Percentiles rank a stretch among this genome's conserved stretches.
Conservation (phyloP, 2,888 invertebrate species). For the Charanyca ferruginea region DNA sequence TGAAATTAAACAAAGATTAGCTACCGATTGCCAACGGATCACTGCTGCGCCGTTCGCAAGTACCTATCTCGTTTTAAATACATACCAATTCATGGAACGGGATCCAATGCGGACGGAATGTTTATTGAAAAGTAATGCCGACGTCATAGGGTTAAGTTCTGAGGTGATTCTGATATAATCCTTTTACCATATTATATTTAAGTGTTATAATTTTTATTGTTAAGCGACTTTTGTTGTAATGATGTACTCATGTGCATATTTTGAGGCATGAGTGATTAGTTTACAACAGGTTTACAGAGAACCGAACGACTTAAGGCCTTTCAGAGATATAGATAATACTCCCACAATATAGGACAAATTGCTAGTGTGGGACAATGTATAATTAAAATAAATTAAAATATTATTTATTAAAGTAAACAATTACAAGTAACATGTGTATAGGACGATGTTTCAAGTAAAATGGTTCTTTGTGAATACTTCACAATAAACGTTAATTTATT, state of each 20-base stretch:
- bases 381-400: too few species aligned
- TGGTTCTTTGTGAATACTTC: background rate
- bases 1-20: slow-evolving; percentile 89
- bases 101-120: slow-evolving; percentile 54
- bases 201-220: background rate
- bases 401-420: background rate
- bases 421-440: background rate
- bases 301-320: too few species aligned
- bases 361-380: too few species aligned
- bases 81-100: slow-evolving; percentile 61
- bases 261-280: background rate
- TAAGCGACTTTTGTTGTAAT: background rate
- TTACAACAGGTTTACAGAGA: too few species aligned
- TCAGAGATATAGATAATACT: too few species aligned
- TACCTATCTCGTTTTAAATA: slow-evolving; percentile 75
- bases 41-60: slow-evolving; percentile 71
- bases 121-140: slow-evolving; percentile 59
- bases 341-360: too few species aligned
- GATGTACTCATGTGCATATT: background rate
- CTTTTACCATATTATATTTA: background rate
- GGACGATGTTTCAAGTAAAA: background rate
- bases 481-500: slow-evolving; percentile 6
- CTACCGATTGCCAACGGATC: slow-evolving; percentile 79
- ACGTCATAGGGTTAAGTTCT: slow-evolving; percentile 33
- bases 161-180: slow-evolving; percentile 10